A percentile compares a stretch with the other conserved stretches of the same genome.
These are phyloP conservation scores for Antechinus stuartii DNA, from an alignment of 2,113 vertebrate species.

Conservation along the genomic window DNA sequence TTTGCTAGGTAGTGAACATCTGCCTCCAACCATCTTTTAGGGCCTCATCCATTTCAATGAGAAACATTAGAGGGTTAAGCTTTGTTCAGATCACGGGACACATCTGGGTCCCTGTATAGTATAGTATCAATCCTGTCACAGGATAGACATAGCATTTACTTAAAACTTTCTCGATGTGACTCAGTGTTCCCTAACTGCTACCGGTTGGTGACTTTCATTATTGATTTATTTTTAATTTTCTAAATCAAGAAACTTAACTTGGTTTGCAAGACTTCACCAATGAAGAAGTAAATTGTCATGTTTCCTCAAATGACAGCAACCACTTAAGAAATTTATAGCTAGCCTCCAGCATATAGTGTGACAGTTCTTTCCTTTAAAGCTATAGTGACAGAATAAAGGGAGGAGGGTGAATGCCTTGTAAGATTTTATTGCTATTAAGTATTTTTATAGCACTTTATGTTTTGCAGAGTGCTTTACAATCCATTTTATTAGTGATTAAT, in stretches of 20 bases:
- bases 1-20: neutral
- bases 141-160: neutral
- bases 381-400: neutral
- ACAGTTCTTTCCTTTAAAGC: constrained; percentile 29
- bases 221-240: neutral
- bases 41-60: neutral
- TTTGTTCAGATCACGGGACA: neutral
- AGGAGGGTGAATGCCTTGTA: neutral
- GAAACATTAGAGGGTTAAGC: constrained; percentile 28
- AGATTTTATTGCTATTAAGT: neutral
- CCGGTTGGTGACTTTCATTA: neutral
- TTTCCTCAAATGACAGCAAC: constrained; percentile 23
- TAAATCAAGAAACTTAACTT: constrained; percentile 29
- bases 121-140: constrained; percentile 12
- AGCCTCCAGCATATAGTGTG: neutral
- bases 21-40: neutral
- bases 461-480: constrained; percentile 4
- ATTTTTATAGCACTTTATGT: constrained; percentile 39
- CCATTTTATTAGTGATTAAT: neutral
- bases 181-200: neutral
- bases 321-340: constrained; percentile 24
- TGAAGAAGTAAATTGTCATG: constrained; percentile 12
- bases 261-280: constrained; percentile 23
- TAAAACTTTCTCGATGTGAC: neutral
- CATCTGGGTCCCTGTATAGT: constrained; percentile 3